phyloP scores from a whole-genome alignment of 2,797 vertebrate genomes.

The Ambastaia sidthimunki region DNA sequence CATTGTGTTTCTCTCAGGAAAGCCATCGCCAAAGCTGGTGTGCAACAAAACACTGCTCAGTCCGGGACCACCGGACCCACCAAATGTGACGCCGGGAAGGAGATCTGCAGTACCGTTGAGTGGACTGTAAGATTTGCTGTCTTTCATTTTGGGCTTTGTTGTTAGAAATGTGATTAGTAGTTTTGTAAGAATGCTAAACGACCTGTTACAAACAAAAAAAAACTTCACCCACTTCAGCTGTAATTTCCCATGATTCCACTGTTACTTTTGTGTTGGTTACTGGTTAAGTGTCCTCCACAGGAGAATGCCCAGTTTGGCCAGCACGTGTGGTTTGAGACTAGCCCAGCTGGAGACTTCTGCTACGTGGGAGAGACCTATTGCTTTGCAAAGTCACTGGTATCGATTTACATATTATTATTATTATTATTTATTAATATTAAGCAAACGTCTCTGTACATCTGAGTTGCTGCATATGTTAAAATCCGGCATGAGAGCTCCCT shows the following conservation, averaged over 20 bases:
- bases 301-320: slow-evolving; percentile 91
- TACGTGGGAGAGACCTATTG: slow-evolving; percentile 95
- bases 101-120: slow-evolving; percentile 86
- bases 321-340: slow-evolving; percentile 96
- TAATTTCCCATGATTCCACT: not conserved
- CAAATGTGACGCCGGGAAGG: slow-evolving; percentile 73
- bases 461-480: not conserved
- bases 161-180: not conserved
- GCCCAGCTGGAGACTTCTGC: slow-evolving; percentile 93
- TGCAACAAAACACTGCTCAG: slow-evolving; percentile 79
- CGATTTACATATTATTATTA: slow-evolving; percentile 48
- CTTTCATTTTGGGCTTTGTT: not conserved
- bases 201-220: not conserved
- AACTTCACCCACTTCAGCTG: not conserved
- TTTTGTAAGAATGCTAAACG: not conserved
- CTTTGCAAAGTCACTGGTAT: slow-evolving; percentile 90
- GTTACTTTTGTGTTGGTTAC: not conserved
- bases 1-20: slow-evolving; percentile 79
- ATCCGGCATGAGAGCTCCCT: slow-evolving; percentile 42
- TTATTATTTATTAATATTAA: not conserved
- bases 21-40: slow-evolving; percentile 89
- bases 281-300: slow-evolving; percentile 70
- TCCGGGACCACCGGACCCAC: slow-evolving; percentile 66
- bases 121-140: slow-evolving; percentile 87
- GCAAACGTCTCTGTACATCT: not conserved